Evolutionary conservation across 2,113 vertebrate genomes (phyloP).

Genomic region (Blennius ocellaris): DNA sequence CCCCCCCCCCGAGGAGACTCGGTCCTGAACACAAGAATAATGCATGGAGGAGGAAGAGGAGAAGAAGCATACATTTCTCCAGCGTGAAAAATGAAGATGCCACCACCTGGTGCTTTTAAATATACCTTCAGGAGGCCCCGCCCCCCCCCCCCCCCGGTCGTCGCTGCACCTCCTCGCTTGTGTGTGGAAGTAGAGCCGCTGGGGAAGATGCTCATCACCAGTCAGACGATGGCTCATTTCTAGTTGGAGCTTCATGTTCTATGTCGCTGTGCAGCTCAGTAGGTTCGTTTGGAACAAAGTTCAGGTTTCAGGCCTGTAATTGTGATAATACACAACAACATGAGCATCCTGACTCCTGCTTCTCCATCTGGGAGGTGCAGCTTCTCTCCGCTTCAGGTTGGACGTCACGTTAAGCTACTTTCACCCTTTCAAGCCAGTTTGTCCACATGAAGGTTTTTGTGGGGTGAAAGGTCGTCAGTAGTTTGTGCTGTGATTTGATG

Average conservation of each 20-base stretch:
- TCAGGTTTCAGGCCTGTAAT: neutral
- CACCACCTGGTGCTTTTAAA: conserved; percentile 74
- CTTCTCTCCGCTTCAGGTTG: too few relatives aligned
- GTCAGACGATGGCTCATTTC: conserved; percentile 33
- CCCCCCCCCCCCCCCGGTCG: too few relatives aligned
- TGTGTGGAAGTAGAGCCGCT: neutral
- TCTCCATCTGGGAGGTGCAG: too few relatives aligned
- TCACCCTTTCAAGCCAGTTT: conserved; percentile 30
- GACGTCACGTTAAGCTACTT: too few relatives aligned
- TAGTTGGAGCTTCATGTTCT: conserved; percentile 15
- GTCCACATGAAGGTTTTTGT: conserved; percentile 71
- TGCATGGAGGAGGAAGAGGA: conserved; percentile 59
- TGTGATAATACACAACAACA: too few relatives aligned
- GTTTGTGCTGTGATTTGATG: conserved; percentile 70
- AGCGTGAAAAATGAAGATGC: conserved; percentile 81
- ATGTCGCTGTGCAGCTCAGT: conserved; percentile 14
- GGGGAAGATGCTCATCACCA: conserved; percentile 41
- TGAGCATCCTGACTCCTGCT: too few relatives aligned
- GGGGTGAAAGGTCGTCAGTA: conserved; percentile 70
- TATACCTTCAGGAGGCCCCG: conserved; percentile 70
- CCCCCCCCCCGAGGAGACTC: conserved; percentile 57
- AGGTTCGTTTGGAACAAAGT: neutral
- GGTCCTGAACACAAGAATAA: conserved; percentile 81
- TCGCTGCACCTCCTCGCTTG: conserved; percentile 18
- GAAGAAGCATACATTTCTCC: conserved; percentile 50